Evolutionary conservation across 1,140 invertebrate genomes (phyloP).

Genomic region (Drosophila truncata): DNA sequence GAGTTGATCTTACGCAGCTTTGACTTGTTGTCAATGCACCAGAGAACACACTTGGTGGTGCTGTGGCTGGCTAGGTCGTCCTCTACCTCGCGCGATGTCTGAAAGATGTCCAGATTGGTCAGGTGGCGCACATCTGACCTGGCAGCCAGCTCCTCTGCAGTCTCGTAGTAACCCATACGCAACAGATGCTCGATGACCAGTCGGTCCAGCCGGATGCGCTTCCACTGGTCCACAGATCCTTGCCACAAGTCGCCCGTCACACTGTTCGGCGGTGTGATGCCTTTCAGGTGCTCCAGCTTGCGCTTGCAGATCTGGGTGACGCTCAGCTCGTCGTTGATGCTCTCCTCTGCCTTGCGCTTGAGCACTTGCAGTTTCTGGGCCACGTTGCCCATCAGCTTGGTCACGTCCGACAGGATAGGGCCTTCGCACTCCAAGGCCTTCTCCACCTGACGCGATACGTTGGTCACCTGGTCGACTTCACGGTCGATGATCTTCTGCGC

Average conservation of each 20-base stretch:
- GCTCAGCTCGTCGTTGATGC: constrained; percentile 95
- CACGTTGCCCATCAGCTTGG: constrained; percentile 93
- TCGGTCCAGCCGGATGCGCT: constrained; percentile 92
- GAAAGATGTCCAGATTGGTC: constrained; percentile 95
- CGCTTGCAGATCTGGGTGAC: constrained; percentile 92
- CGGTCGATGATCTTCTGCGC: constrained; percentile 97
- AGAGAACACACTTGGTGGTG: constrained; percentile 95
- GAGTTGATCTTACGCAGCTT: constrained; percentile 97
- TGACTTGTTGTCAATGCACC: constrained; percentile 99
- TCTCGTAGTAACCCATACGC: constrained; percentile 97
- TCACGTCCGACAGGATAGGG: constrained; percentile 89
- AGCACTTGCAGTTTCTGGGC: constrained; percentile 95
- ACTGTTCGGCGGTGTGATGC: constrained; percentile 86
- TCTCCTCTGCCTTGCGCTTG: constrained; percentile 97
- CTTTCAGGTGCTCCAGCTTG: constrained; percentile 96
- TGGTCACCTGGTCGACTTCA: constrained; percentile 95
- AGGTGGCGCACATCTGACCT: constrained; percentile 93
- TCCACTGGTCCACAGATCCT: constrained; percentile 91
- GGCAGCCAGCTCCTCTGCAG: constrained; percentile 94
- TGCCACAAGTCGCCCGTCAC: constrained; percentile 84
- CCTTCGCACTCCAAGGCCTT: constrained; percentile 87
- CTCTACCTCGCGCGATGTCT: constrained; percentile 95
- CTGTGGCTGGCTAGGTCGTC: constrained; percentile 91
- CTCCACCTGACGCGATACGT: constrained; percentile 92
- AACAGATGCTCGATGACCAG: constrained; percentile 99